phyloP scores from a whole-genome alignment of 2,888 invertebrate species.

The Rhabditoides inermis region DNA sequence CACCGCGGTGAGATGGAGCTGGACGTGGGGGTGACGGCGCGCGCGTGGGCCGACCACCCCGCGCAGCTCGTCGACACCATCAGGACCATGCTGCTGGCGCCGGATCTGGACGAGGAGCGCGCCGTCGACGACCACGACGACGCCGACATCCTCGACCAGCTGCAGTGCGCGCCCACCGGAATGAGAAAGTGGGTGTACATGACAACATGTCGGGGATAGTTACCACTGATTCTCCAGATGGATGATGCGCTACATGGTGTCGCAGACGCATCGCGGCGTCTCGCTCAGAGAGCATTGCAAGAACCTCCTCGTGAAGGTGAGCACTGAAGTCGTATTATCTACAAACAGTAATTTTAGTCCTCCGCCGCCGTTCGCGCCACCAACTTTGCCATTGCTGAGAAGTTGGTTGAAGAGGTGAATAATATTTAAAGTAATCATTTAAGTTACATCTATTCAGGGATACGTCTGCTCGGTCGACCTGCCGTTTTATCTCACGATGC shows the following conservation, averaged over 20 bases:
- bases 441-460: constrained; percentile 51
- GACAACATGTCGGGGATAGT: constrained; percentile 1
- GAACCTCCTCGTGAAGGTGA: constrained; percentile 26
- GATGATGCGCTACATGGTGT: constrained; percentile 51
- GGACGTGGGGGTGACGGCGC: constrained; percentile 62
- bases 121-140: constrained; percentile 14
- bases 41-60: constrained; percentile 65
- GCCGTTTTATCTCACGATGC: constrained; percentile 53
- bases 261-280: constrained; percentile 53
- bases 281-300: constrained; percentile 53
- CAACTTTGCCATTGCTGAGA: too few relatives aligned
- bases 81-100: constrained; percentile 53
- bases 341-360: background rate
- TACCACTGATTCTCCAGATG: constrained; percentile 28
- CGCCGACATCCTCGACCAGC: constrained; percentile 24
- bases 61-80: constrained; percentile 62
- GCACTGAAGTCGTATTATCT: constrained; percentile 7
- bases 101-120: constrained; percentile 11
- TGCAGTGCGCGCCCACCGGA: constrained; percentile 29
- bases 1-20: constrained; percentile 58
- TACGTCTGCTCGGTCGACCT: constrained; percentile 53
- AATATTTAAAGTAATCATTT: too few relatives aligned
- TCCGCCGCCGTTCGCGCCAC: too few relatives aligned
- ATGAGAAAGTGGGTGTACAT: constrained; percentile 15
- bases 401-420: too few relatives aligned